These are phyloP conservation scores for Nephila pilipes DNA, from an alignment of 1,140 invertebrate species.

Conservation along the genomic window DNA sequence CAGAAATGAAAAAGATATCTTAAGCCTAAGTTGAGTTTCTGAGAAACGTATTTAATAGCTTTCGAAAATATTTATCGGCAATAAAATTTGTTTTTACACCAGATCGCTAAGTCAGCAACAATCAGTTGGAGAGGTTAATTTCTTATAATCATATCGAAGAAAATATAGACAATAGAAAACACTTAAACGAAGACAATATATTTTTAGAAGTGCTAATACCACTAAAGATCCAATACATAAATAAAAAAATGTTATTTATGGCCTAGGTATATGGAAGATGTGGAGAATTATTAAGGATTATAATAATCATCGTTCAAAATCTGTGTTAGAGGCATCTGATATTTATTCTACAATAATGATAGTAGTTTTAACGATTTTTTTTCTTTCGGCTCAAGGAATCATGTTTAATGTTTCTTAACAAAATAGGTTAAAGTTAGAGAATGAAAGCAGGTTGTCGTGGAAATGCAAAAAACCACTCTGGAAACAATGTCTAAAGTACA, in stretches of 20 bases:
- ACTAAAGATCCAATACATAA: background rate
- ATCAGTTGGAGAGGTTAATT: no score
- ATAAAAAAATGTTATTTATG: slow-evolving; percentile 1
- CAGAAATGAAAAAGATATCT: background rate
- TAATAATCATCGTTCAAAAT: background rate
- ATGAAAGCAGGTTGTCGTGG: background rate
- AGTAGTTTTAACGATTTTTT: background rate
- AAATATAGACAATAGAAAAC: background rate
- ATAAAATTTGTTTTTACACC: background rate
- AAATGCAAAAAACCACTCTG: slow-evolving; percentile 8
- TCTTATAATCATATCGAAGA: background rate
- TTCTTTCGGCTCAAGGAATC: background rate
- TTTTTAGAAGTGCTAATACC: background rate
- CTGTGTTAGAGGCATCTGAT: background rate
- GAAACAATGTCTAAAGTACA: slow-evolving; percentile 41
- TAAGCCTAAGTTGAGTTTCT: background rate
- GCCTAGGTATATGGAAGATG: background rate
- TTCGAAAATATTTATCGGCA: background rate
- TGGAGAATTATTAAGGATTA: background rate
- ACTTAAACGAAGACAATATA: slow-evolving; percentile 16
- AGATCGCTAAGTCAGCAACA: background rate
- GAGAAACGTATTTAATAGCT: background rate
- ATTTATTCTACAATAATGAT: slow-evolving; percentile 35
- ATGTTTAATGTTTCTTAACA: slow-evolving; percentile 19
- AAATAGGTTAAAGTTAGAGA: slow-evolving; percentile 37